Percentiles rank a stretch among this genome's conserved stretches.
These are phyloP conservation scores for Botia almorhae DNA, from an alignment of 2,797 vertebrate species.

Conservation along the genomic window DNA sequence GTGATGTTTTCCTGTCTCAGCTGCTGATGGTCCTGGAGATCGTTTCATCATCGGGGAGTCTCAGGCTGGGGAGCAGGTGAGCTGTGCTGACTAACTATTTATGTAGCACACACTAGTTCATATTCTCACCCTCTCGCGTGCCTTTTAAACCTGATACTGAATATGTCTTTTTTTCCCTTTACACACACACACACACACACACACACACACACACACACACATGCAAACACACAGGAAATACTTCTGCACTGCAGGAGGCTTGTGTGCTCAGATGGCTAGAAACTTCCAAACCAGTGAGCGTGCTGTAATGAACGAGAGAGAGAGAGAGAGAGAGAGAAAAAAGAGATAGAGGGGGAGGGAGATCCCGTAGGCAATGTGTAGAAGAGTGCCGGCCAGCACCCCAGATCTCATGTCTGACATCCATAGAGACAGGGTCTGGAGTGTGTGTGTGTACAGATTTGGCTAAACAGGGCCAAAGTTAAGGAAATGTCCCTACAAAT, in stretches of 20 bases:
- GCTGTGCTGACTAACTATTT: slow-evolving; percentile 51
- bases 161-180: background rate
- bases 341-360: no score
- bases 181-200: no score
- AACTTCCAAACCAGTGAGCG: slow-evolving; percentile 23
- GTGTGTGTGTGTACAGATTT: background rate
- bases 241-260: slow-evolving; percentile 3
- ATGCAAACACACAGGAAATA: background rate
- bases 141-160: background rate
- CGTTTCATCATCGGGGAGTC: slow-evolving; percentile 98
- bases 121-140: background rate
- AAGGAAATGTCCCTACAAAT: no score
- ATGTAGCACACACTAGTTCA: background rate
- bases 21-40: slow-evolving; percentile 97
- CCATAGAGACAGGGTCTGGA: no score
- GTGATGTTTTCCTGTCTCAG: slow-evolving; percentile 23
- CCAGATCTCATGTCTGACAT: slow-evolving; percentile 5
- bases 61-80: slow-evolving; percentile 97
- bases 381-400: background rate
- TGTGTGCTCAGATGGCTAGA: slow-evolving; percentile 41
- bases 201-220: no score
- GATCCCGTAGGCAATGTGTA: background rate
- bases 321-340: background rate
- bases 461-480: no score
- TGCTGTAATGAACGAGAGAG: slow-evolving; percentile 9